Evolutionary conservation across 2,797 vertebrate genomes (phyloP), one percentile per base, ranked within the genome.

Genomic region (Sebastes matsubarae): DNA sequence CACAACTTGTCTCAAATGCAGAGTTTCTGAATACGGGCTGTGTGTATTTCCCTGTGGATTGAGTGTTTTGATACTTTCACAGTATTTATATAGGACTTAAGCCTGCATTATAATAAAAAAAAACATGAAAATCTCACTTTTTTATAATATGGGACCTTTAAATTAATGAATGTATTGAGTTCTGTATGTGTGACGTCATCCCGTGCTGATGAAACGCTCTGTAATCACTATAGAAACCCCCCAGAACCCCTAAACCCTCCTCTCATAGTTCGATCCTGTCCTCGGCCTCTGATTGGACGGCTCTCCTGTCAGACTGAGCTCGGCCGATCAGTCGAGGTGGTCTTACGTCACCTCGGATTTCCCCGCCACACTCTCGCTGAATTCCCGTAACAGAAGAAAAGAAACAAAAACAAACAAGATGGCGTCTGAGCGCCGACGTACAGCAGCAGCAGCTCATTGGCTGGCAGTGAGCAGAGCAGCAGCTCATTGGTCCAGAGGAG

Each of bases 281-380:
- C 58, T 0, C 10, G 1, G 8, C 16, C 18, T 64, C 70, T 90
- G 72, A 94, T 95, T 95, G 91, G 93, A 8, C 68, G 8, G 6
- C 5, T 20, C 13, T 20, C 8, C 50, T 78, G 87, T 87, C 92
- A 25, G 8, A 93, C 90, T 4, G 1, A 10, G 2, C 79, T 94
- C 92, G 63, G 80, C 89, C 30, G 90, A 94, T 93, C 68, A 18
- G n/a, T n/a, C 70, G 72, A 60, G 8, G 5, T 11, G 22, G 24
- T 36, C 20, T 83, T 80, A 93, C 89, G 91, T 95, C 90, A 94
- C 18, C 25, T 38, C 60, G 93, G 90, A 88, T 87, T 94, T 87
- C 92, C 93, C 90, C 70, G 3, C 50, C 52, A 22, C 34, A 20
- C 54, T 22, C 55, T 73, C 67, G 25, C 79, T 16, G 14, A 42